A percentile compares a stretch with the other conserved stretches of the same genome.
Evolutionary conservation across 1,140 invertebrate genomes (phyloP).

Genomic region (Cherax destructor): DNA sequence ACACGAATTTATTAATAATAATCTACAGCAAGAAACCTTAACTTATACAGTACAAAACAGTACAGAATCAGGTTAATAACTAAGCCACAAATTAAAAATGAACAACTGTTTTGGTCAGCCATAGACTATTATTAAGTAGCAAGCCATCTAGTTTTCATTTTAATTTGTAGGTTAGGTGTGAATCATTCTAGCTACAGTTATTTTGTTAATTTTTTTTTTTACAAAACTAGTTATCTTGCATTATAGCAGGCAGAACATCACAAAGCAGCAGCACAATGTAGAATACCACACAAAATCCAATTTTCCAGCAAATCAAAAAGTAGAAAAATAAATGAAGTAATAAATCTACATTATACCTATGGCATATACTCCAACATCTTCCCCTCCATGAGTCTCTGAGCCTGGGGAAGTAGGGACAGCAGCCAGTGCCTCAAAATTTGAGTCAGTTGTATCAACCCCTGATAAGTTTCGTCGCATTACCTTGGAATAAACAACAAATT

Average conservation of each 20-base stretch:
- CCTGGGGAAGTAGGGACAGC: conserved; percentile 56
- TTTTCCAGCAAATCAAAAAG: neutral
- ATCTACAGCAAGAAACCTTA: too few relatives aligned
- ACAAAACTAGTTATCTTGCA: too few relatives aligned
- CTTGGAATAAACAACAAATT: neutral
- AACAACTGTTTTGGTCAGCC: too few relatives aligned
- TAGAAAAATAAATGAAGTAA: neutral
- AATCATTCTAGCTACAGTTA: too few relatives aligned
- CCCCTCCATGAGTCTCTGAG: conserved; percentile 64
- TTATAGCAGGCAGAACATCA: neutral
- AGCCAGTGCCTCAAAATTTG: conserved; percentile 74
- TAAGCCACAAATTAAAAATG: too few relatives aligned
- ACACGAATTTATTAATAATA: too few relatives aligned
- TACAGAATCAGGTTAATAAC: too few relatives aligned
- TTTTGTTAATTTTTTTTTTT: too few relatives aligned
- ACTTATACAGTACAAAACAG: too few relatives aligned
- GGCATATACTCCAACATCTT: conserved; percentile 59
- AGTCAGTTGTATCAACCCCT: conserved; percentile 79
- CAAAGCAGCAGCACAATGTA: neutral
- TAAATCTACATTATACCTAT: neutral
- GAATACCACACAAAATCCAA: neutral
- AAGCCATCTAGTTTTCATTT: too few relatives aligned
- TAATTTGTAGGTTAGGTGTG: too few relatives aligned
- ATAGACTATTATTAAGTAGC: too few relatives aligned
- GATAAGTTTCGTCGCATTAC: conserved; percentile 80